A percentile compares a stretch with the other conserved stretches of the same genome.
These are phyloP conservation scores for Haliaeetus leucogaster DNA, from an alignment of 2,113 vertebrate species.

Conservation along the genomic window DNA sequence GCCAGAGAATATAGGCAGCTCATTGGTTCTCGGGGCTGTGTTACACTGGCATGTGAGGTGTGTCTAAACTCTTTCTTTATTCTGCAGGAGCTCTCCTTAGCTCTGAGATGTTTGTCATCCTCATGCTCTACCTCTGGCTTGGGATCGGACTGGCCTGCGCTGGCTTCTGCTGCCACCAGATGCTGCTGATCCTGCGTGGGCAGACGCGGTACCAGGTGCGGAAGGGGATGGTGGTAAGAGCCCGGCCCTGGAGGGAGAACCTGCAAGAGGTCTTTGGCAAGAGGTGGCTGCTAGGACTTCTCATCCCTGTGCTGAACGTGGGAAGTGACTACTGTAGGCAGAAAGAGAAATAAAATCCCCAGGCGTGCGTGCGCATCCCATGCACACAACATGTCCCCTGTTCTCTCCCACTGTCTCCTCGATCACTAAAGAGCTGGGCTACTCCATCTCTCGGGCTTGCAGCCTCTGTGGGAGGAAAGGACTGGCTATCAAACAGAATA, in stretches of 20 bases:
- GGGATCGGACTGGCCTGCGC: conserved; percentile 93
- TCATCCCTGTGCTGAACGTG: conserved; percentile 86
- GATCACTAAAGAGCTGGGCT: background rate
- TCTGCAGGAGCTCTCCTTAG: conserved; percentile 87
- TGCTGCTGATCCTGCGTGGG: conserved; percentile 90
- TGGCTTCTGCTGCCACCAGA: conserved; percentile 96
- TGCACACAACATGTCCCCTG: background rate
- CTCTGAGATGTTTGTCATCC: conserved; percentile 93
- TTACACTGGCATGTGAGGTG: background rate
- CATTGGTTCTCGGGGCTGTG: background rate
- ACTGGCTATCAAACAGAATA: background rate
- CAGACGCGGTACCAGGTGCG: conserved; percentile 91
- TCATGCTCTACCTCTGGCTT: conserved; percentile 98
- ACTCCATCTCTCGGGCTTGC: background rate
- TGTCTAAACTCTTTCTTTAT: conserved; percentile 14
- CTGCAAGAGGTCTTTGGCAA: conserved; percentile 91
- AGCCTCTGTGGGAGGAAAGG: background rate
- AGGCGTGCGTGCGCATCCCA: background rate
- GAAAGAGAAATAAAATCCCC: conserved; percentile 57
- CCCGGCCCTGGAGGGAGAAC: conserved; percentile 86
- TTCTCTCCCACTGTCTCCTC: background rate
- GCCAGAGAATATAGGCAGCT: background rate
- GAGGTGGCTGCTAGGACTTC: conserved; percentile 89
- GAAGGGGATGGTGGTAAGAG: conserved; percentile 78
- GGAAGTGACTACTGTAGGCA: conserved; percentile 69